Conservation (phyloP, 2,797 vertebrate genomes). For the Helostoma temminkii region DNA sequence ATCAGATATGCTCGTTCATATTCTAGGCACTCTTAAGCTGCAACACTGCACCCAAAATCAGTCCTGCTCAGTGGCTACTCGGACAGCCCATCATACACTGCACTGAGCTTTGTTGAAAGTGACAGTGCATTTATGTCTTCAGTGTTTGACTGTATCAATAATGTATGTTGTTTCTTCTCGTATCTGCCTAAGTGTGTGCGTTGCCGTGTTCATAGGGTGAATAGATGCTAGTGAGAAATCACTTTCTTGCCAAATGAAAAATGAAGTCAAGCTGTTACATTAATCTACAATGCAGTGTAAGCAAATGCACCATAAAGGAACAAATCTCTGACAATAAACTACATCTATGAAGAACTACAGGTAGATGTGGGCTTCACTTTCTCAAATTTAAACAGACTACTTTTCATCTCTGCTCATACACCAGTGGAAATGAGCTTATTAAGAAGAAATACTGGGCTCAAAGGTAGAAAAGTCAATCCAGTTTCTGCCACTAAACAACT, state of each 20-base stretch:
- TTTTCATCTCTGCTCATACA: no score
- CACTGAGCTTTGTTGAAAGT: conserved; percentile 6
- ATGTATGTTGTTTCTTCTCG: conserved; percentile 1
- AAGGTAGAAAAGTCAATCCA: no score
- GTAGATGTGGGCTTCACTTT: no score
- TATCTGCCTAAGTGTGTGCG: neutral
- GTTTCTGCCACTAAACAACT: no score
- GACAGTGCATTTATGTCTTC: conserved; percentile 17
- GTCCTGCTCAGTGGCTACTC: conserved; percentile 29
- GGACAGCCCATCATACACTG: conserved; percentile 22
- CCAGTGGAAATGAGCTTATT: no score
- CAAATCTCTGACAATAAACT: neutral
- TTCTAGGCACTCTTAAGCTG: conserved; percentile 35
- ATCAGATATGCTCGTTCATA: conserved; percentile 46
- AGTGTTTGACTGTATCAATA: conserved; percentile 8
- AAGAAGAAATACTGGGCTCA: no score
- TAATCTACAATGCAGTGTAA: neutral
- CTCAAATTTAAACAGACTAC: no score
- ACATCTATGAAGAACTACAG: no score
- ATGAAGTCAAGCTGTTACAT: neutral
- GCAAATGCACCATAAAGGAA: neutral
- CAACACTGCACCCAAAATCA: conserved; percentile 35
- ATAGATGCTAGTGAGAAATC: neutral
- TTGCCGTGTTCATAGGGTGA: neutral
- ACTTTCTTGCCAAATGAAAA: neutral